These are phyloP conservation scores for Danio tinwini DNA, from an alignment of 2,797 vertebrate species.

Conservation along the genomic window DNA sequence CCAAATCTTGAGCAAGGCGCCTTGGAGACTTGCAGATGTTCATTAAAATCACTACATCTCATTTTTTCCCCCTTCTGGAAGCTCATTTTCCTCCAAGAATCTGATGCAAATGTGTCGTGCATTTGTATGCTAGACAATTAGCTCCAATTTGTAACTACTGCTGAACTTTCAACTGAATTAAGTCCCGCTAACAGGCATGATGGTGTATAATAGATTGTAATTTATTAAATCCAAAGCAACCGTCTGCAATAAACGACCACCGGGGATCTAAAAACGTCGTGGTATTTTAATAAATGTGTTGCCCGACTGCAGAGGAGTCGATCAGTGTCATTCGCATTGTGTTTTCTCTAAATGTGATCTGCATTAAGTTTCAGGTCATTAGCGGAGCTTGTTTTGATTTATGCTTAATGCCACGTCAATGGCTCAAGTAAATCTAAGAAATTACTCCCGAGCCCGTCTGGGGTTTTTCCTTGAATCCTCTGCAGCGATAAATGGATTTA, in stretches of 20 bases:
- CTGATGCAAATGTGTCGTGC: conserved; percentile 47
- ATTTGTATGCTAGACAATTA: conserved; percentile 77
- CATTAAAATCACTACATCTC: conserved; percentile 55
- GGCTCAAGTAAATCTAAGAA: conserved; percentile 15
- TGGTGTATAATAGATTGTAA: conserved; percentile 77
- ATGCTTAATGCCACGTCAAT: neutral
- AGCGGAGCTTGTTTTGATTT: conserved; percentile 33
- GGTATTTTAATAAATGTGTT: conserved; percentile 65
- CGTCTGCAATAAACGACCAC: conserved; percentile 69
- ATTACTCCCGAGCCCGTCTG: neutral
- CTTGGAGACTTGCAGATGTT: conserved; percentile 57
- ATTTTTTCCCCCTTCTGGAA: neutral
- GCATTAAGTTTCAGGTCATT: conserved; percentile 23
- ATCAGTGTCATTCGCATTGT: conserved; percentile 23
- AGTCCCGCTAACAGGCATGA: conserved; percentile 74
- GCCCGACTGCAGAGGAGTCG: conserved; percentile 5
- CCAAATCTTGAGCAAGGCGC: conserved; percentile 62
- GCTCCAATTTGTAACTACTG: conserved; percentile 74
- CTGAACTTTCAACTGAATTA: conserved; percentile 77
- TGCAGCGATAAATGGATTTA: conserved; percentile 9
- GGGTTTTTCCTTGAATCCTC: conserved; percentile 16
- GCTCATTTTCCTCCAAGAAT: conserved; percentile 15
- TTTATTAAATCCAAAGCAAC: conserved; percentile 76
- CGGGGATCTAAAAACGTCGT: conserved; percentile 69
- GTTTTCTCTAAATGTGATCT: conserved; percentile 23